Evolutionary conservation across 2,113 vertebrate genomes (phyloP).

Genomic region (Ophiodon elongatus): DNA sequence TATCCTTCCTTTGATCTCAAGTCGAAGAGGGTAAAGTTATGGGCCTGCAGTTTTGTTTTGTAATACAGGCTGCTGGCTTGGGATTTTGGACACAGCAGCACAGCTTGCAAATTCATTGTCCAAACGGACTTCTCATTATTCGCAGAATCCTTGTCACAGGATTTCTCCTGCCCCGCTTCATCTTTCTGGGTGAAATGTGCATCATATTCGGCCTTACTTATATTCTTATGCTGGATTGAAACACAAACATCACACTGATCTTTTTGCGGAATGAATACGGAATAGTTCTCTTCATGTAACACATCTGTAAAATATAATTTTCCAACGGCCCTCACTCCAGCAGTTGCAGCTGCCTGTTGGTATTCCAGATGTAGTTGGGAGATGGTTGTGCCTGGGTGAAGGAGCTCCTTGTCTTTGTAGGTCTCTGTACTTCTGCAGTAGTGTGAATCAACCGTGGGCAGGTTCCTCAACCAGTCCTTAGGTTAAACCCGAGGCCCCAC

Average conservation of each 20-base stretch:
- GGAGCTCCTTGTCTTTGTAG: conserved; percentile 23
- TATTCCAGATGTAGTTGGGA: conserved; percentile 20
- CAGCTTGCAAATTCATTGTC: not conserved
- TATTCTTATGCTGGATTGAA: conserved; percentile 4
- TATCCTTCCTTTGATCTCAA: conserved; percentile 22
- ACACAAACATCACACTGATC: conserved; percentile 37
- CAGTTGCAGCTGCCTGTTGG: conserved; percentile 18
- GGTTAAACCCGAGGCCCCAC: too few relatives aligned
- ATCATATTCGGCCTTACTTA: conserved; percentile 13
- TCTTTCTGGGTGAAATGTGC: conserved; percentile 20
- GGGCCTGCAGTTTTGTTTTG: conserved; percentile 36
- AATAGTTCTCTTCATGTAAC: conserved; percentile 30
- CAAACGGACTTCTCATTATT: conserved; percentile 14
- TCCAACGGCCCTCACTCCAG: not conserved
- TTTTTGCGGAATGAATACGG: conserved; percentile 7
- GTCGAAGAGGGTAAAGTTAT: conserved; percentile 31
- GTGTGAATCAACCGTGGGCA: conserved; percentile 30
- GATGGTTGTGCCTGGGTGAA: conserved; percentile 11
- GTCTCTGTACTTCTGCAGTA: conserved; percentile 17
- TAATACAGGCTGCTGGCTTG: conserved; percentile 7
- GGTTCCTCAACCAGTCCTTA: conserved; percentile 18
- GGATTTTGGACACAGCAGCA: not conserved
- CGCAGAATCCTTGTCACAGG: too few relatives aligned
- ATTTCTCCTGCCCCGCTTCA: conserved; percentile 32
- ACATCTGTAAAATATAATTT: conserved; percentile 1